These are phyloP conservation scores for Danio rerio DNA, from an alignment of 2,113 vertebrate species.

Conservation along the genomic window GRCz12tu NC_133185.1:46539501-46540000, in stretches of 20 bases:
- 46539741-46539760: neutral
- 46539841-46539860: neutral
- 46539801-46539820: conserved; percentile 6
- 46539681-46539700: neutral
- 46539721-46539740: neutral
- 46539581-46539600: neutral
- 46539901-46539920: too few relatives aligned
- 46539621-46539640: neutral
- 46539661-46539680: neutral
- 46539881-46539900: neutral
- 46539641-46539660: neutral
- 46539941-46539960: too few relatives aligned
- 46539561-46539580: neutral
- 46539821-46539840: neutral
- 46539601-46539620: too few relatives aligned
- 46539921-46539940: too few relatives aligned
- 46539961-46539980: too few relatives aligned
- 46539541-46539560: neutral
- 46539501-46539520: too few relatives aligned
- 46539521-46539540: neutral
- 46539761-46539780: conserved; percentile 7
- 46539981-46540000: too few relatives aligned
- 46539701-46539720: neutral
- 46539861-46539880: neutral
- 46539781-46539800: neutral